Evolutionary conservation across 2,797 vertebrate genomes (phyloP).

Genomic region (Scolopax rusticola): DNA sequence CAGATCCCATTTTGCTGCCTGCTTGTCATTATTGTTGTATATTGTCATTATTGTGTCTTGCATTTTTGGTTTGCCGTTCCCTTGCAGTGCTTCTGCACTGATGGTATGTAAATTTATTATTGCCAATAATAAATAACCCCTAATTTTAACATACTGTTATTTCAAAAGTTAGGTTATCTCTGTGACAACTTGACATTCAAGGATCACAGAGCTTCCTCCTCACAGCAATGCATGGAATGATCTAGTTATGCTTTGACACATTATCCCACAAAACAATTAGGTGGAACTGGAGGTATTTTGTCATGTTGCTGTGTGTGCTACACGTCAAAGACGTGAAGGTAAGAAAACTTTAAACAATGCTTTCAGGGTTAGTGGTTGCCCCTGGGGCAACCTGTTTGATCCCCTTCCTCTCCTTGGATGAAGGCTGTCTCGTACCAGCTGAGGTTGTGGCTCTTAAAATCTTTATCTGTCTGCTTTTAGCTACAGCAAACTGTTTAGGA

Average conservation of each 20-base stretch:
- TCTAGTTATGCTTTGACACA: slow-evolving; percentile 48
- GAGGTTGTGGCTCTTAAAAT: background rate
- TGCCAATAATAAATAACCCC: background rate
- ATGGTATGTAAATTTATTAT: background rate
- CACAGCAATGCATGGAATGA: background rate
- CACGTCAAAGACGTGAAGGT: background rate
- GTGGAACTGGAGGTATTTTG: slow-evolving; percentile 11
- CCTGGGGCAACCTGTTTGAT: background rate
- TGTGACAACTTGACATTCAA: slow-evolving; percentile 30
- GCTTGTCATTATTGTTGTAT: background rate
- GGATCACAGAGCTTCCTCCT: slow-evolving; percentile 39
- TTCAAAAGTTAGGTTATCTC: slow-evolving; percentile 24
- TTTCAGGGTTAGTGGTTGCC: background rate
- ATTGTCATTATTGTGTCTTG: background rate
- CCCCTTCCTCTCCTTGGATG: background rate
- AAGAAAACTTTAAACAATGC: background rate
- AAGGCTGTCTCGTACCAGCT: background rate
- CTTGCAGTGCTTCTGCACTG: background rate
- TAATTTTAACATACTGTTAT: background rate
- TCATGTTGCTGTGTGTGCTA: background rate
- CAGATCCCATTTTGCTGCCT: background rate
- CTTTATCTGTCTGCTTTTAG: background rate
- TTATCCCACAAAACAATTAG: background rate
- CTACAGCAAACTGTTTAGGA: background rate
- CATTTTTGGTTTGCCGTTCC: background rate